Conservation (phyloP, 2,888 invertebrate species). For the Xestia xanthographa region DNA sequence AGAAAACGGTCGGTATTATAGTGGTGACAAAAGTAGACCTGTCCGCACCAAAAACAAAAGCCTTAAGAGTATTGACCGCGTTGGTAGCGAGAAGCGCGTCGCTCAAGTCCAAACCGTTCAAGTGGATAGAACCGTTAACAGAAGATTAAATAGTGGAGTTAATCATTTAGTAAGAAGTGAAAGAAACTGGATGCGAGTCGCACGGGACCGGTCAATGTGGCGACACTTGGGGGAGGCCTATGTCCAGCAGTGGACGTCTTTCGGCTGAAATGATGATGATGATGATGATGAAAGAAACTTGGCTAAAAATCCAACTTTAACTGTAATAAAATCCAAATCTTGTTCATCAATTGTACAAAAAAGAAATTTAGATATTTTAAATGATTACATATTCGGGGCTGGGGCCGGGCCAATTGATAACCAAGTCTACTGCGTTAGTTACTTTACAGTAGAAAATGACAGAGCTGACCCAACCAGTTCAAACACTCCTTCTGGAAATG, state of each 20-base stretch:
- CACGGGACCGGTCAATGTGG: too few relatives aligned
- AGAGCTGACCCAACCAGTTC: slow-evolving; percentile 51
- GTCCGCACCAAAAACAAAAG: slow-evolving; percentile 23
- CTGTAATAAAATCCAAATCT: slow-evolving; percentile 74
- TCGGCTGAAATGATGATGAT: too few relatives aligned
- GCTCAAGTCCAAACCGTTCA: slow-evolving; percentile 1
- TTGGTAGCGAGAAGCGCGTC: neutral
- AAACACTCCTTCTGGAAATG: neutral
- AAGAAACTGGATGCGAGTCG: too few relatives aligned
- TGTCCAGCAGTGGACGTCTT: too few relatives aligned
- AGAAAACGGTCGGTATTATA: slow-evolving; percentile 67
- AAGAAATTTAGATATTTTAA: slow-evolving; percentile 72
- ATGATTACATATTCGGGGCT: slow-evolving; percentile 80
- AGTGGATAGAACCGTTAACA: neutral
- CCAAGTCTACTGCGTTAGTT: slow-evolving; percentile 80
- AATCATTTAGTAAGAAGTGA: slow-evolving; percentile 71
- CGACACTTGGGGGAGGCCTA: too few relatives aligned
- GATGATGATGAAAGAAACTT: too few relatives aligned
- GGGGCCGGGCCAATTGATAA: slow-evolving; percentile 70
- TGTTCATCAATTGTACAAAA: slow-evolving; percentile 68
- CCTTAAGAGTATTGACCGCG: slow-evolving; percentile 6
- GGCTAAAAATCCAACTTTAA: slow-evolving; percentile 57
- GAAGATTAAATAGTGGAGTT: slow-evolving; percentile 26
- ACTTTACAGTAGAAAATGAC: slow-evolving; percentile 81
- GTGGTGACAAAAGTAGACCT: slow-evolving; percentile 62